Conservation (phyloP, 2,888 invertebrate genomes). For the Tetranychus truncatus region DNA sequence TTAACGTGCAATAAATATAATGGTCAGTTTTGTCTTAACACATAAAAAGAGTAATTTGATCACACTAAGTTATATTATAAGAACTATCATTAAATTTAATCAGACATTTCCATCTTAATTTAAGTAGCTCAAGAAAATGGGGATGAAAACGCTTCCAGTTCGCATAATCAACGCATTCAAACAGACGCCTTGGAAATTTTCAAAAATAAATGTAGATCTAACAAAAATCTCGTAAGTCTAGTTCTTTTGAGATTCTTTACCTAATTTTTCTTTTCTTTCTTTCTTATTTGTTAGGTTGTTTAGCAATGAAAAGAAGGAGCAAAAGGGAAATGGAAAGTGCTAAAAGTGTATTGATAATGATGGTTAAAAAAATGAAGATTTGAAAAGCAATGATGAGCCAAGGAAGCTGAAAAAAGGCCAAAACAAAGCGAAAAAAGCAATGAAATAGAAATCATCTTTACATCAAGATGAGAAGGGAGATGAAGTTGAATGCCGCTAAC, state of each 20-base stretch:
- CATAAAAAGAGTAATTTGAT: neutral
- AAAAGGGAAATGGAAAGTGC: neutral
- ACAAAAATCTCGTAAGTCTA: too few relatives aligned
- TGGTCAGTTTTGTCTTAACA: neutral
- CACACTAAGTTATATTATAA: neutral
- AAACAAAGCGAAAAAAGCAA: neutral
- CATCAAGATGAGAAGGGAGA: constrained; percentile 1
- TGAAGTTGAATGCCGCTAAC: neutral
- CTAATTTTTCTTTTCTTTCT: too few relatives aligned
- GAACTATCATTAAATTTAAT: neutral
- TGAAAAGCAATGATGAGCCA: neutral
- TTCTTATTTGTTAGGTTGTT: neutral
- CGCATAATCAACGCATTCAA: too few relatives aligned
- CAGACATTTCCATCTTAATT: neutral
- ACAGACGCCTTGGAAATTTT: too few relatives aligned
- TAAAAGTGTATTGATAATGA: neutral
- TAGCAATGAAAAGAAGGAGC: neutral
- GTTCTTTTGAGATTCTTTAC: too few relatives aligned
- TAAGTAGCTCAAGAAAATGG: neutral
- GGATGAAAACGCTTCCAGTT: neutral
- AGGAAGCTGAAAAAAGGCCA: neutral
- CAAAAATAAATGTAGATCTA: too few relatives aligned
- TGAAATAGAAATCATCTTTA: neutral
- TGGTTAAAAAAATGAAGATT: neutral
- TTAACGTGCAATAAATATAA: neutral